These are phyloP conservation scores for Athalia rosae DNA, from an alignment of 2,888 invertebrate genomes.

Conservation along the genomic window DNA sequence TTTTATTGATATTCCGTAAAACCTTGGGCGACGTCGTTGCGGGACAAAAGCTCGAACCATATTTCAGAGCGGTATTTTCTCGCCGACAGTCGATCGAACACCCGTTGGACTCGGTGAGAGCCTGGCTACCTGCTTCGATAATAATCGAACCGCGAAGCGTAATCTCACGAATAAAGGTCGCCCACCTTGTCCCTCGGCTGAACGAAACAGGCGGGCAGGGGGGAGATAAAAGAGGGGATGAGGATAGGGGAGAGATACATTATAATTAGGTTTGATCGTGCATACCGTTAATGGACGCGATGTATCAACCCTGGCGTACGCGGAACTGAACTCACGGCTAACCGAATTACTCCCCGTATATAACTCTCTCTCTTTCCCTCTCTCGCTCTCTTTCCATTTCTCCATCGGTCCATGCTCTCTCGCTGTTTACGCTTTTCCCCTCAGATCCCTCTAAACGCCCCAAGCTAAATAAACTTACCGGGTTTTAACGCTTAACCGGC, in stretches of 20 bases:
- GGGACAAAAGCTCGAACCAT: slow-evolving; percentile 31
- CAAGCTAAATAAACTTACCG: slow-evolving; percentile 61
- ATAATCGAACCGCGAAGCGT: slow-evolving; percentile 39
- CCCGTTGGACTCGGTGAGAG: slow-evolving; percentile 29
- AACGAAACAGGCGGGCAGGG: slow-evolving; percentile 24
- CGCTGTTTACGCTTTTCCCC: slow-evolving; percentile 51
- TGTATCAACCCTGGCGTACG: slow-evolving; percentile 56
- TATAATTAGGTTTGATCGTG: slow-evolving; percentile 66
- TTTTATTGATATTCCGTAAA: slow-evolving; percentile 32
- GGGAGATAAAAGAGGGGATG: slow-evolving; percentile 39
- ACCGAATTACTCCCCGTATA: slow-evolving; percentile 59
- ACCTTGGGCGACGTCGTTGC: slow-evolving; percentile 12
- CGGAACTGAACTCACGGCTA: slow-evolving; percentile 60
- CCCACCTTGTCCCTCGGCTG: slow-evolving; percentile 21
- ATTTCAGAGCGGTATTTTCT: slow-evolving; percentile 34
- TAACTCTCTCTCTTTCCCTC: slow-evolving; percentile 52
- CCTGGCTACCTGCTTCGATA: slow-evolving; percentile 39
- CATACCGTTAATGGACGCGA: slow-evolving; percentile 66
- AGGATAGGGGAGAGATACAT: slow-evolving; percentile 55
- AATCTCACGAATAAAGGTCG: slow-evolving; percentile 34
- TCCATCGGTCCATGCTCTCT: slow-evolving; percentile 22
- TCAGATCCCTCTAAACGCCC: slow-evolving; percentile 50
- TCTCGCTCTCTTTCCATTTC: slow-evolving; percentile 39
- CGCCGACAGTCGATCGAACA: slow-evolving; percentile 41
- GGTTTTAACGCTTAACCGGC: slow-evolving; percentile 62